A percentile compares a stretch with the other conserved stretches of the same genome.
Evolutionary conservation across 2,888 invertebrate genomes (phyloP).

Genomic region (Emmelina monodactyla): DNA sequence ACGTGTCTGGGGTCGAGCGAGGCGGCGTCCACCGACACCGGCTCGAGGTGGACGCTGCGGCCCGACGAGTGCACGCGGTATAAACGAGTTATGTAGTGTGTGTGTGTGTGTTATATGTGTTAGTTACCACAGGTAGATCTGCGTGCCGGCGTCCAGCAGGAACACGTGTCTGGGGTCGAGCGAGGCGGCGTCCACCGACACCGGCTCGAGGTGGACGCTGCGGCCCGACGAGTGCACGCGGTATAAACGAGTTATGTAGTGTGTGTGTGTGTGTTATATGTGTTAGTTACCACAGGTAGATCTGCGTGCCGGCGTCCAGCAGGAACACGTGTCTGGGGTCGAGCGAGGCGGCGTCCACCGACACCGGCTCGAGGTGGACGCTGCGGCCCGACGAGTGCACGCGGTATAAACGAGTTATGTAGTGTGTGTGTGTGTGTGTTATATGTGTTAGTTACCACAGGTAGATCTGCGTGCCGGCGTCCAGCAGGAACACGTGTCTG

Average conservation of each 20-base stretch:
- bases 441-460: too few relatives aligned
- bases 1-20: constrained; percentile 92
- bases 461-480: too few relatives aligned
- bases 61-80: constrained; percentile 92
- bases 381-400: too few relatives aligned
- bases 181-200: constrained; percentile 72
- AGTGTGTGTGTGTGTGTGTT: too few relatives aligned
- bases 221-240: constrained; percentile 89
- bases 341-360: too few relatives aligned
- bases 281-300: too few relatives aligned
- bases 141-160: constrained; percentile 86
- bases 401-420: too few relatives aligned
- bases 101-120: too few relatives aligned
- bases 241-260: constrained; percentile 84
- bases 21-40: constrained; percentile 73
- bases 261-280: too few relatives aligned
- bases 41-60: constrained; percentile 86
- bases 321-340: background rate
- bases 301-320: background rate
- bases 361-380: too few relatives aligned
- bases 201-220: constrained; percentile 89
- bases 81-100: constrained; percentile 82
- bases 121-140: too few relatives aligned
- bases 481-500: constrained; percentile 89
- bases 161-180: constrained; percentile 94